Evolutionary conservation across 2,888 invertebrate species (phyloP).

Genomic region (Macrophya annulata): DNA sequence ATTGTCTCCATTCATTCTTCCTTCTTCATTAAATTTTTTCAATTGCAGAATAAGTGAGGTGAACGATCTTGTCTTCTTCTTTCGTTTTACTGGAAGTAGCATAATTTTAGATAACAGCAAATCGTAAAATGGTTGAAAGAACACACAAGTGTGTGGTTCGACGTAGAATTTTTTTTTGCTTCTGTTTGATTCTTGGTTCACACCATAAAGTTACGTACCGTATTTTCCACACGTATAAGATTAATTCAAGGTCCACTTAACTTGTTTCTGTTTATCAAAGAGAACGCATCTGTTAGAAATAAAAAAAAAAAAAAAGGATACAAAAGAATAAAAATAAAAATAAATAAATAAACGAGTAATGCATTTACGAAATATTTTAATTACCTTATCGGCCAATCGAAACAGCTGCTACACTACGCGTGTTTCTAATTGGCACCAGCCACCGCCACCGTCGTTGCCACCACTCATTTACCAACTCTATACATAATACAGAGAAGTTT

Average conservation of each 20-base stretch:
- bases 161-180: neutral
- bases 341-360: constrained; percentile 22
- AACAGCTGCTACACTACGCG: constrained; percentile 76
- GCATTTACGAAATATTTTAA: constrained; percentile 78
- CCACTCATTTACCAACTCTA: constrained; percentile 41
- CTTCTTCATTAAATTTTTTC: neutral
- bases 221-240: neutral
- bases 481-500: neutral
- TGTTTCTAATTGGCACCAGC: constrained; percentile 74
- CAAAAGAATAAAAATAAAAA: neutral
- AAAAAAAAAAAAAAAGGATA: neutral
- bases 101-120: neutral
- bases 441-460: constrained; percentile 34
- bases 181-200: neutral
- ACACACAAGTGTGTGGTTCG: neutral
- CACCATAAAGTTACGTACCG: neutral
- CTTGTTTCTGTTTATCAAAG: constrained; percentile 22
- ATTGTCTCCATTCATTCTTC: neutral
- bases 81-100: neutral
- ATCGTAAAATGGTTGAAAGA: neutral
- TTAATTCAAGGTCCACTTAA: neutral
- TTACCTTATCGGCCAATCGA: constrained; percentile 78
- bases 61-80: too few species aligned
- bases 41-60: neutral
- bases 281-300: constrained; percentile 69